Evolutionary conservation across 53 echinoderm and acorn worm species (phyloP), one percentile per base, ranked within the genome.

Genomic region (Hippasteria phrygiana): DNA sequence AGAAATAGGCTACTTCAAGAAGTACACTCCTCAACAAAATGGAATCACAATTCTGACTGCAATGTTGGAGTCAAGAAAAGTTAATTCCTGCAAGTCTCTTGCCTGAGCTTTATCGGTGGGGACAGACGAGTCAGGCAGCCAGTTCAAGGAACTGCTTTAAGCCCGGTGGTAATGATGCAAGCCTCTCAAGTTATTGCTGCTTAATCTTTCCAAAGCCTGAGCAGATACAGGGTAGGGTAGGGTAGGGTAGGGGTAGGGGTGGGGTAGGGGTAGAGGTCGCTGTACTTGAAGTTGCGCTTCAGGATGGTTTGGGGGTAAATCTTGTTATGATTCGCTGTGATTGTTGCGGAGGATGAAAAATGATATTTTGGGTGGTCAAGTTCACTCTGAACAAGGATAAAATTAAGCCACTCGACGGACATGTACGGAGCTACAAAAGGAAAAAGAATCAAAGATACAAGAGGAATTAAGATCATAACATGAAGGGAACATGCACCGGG

Each of bases 81-180:
- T 2, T 51, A 20, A 51, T 51, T 17, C 9, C 0, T 1, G 51
- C 9, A 10, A 20, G 16, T 55, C 55, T 2, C 59, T 59, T 59
- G n/a, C 59, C 26, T 20, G 16, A 39, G 33, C 54, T 62, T 76
- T 79, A 79, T 79, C 79, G 18, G 20, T 13, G 2, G 42, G 50
- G 66, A 50, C 83, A 70, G 50, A 2, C 69, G 31, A 70, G 35
- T 34, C 22, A 1, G 20, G 28, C 29, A 35, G 42, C 33, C 71
- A 43, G 69, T 48, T 63, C 71, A 71, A 71, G 69, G 22, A 70
- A 64, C 11, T 73, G 22, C 43, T 31, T 18, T 34, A 84, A 71
- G 34, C 69, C 71, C 48, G n/a, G 5, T 53, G 37, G n/a, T 70
- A 84, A 84, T 84, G 84, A 67, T 70, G 70, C 71, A 11, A 51